Base-by-base conservation (phyloP, 2,888 invertebrate genomes). In the Ernsta delagoae region DNA sequence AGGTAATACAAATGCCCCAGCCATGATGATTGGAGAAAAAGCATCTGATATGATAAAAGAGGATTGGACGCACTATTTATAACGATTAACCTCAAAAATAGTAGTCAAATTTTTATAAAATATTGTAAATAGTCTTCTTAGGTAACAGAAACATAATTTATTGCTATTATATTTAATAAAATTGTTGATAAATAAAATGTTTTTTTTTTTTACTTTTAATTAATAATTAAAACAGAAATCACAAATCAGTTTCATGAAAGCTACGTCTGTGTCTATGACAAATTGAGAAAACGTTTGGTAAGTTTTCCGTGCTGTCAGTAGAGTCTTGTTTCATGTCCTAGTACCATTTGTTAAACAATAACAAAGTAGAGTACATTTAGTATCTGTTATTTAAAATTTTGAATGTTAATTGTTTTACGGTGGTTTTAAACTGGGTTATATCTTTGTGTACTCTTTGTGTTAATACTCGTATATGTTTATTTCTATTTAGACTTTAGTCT, bases 21-120 rank as follows among this genome's bases (percentile, higher is more conserved):
- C 24, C 24, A 24, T 97, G 24, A 97, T 97, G 97, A 97, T 97
- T 62, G 97, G 95, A 0, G 97, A 98, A 60, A 90, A 90, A 74
- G 83, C 78, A 1, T 79, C 90, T 9, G 85, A 88, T 74, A 85
- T 90, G 81, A 83, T 90, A 1, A 90, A 89, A 72, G 82, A 86
- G 72, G 86, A 88, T 73, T 90, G 89, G 89, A 70, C 4, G n/a
- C 16, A 66, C 5, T 54, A 57, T 5, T 8, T 54, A 34, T 66
- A n/a, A 60, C 11, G 1, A 8, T 0, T 9, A 12, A 7, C 36
- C 8, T 36, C 9, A 31, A 45, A 56, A 34, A 12, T 5, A 8
- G 6, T 36, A 50, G 48, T 4, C 50, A 50, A 62, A 50, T 34
- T 36, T 36, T 56, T 36, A 36, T 9, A 4, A 56, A 31, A 56